Evolutionary conservation across 2,797 vertebrate genomes (phyloP).

Genomic region (Chaetophractus vellerosus): DNA sequence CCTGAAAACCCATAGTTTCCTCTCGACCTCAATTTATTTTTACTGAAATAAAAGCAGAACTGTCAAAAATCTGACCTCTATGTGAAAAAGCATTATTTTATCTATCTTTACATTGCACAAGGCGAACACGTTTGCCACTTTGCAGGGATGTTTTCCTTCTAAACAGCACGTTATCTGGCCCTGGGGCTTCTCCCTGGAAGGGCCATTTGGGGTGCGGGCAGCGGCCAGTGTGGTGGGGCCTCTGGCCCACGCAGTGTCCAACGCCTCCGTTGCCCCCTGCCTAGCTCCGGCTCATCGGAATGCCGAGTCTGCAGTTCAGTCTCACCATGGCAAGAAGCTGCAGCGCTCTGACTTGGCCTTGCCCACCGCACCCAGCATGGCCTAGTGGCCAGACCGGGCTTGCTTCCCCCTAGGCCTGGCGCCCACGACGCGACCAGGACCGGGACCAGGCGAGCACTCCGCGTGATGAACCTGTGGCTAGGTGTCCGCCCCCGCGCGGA

Average conservation of each 20-base stretch:
- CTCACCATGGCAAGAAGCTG: conserved; percentile 26
- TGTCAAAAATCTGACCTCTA: no score
- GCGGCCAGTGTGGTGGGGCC: neutral
- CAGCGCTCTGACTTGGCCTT: neutral
- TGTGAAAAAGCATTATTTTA: no score
- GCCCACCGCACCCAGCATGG: neutral
- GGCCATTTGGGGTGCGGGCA: neutral
- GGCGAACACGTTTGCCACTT: no score
- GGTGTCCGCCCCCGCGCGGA: neutral
- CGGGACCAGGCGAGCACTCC: neutral
- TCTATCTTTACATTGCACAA: neutral
- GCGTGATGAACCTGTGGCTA: neutral
- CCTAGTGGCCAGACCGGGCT: conserved; percentile 16
- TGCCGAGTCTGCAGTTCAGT: neutral
- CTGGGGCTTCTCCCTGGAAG: no score
- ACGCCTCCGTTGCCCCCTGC: neutral
- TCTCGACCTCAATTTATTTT: no score
- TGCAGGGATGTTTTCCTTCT: no score
- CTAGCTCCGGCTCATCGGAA: neutral
- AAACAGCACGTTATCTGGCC: no score
- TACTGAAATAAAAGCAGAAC: no score
- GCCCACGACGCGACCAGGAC: neutral
- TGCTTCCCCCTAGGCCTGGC: neutral
- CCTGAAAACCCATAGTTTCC: no score
- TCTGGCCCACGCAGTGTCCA: neutral